These are phyloP conservation scores for Tenualosa thibaudeaui DNA, from an alignment of 2,797 vertebrate genomes.

Conservation along the genomic window DNA sequence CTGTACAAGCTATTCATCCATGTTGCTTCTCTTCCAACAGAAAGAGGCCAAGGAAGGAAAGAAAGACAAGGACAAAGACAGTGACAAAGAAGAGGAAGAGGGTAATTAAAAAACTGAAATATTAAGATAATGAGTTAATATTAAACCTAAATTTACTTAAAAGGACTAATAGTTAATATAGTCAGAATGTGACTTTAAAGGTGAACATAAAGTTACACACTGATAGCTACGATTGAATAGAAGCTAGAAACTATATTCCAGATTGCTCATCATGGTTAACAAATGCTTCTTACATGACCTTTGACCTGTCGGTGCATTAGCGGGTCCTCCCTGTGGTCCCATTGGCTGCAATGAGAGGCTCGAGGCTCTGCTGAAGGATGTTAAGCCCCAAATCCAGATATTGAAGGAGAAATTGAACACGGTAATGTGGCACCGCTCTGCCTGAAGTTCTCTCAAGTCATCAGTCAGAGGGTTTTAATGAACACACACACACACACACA, in stretches of 20 bases:
- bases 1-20: neutral
- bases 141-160: neutral
- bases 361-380: constrained; percentile 73
- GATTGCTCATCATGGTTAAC: neutral
- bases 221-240: neutral
- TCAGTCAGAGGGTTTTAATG: neutral
- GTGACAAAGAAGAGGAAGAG: constrained; percentile 74
- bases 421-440: constrained; percentile 61
- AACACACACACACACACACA: neutral
- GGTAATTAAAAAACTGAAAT: constrained; percentile 51
- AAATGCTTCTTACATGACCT: neutral
- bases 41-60: constrained; percentile 71
- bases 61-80: constrained; percentile 71
- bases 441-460: neutral
- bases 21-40: constrained; percentile 58
- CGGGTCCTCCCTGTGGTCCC: constrained; percentile 86
- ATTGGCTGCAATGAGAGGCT: constrained; percentile 83
- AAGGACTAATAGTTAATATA: neutral
- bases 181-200: too few relatives aligned
- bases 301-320: neutral
- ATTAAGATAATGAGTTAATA: neutral
- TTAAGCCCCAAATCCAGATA: constrained; percentile 84
- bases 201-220: neutral
- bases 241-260: too few relatives aligned
- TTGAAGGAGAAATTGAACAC: constrained; percentile 86